Conservation (phyloP, 2,888 invertebrate species). For the Drosophila nr. perissopoda region DNA sequence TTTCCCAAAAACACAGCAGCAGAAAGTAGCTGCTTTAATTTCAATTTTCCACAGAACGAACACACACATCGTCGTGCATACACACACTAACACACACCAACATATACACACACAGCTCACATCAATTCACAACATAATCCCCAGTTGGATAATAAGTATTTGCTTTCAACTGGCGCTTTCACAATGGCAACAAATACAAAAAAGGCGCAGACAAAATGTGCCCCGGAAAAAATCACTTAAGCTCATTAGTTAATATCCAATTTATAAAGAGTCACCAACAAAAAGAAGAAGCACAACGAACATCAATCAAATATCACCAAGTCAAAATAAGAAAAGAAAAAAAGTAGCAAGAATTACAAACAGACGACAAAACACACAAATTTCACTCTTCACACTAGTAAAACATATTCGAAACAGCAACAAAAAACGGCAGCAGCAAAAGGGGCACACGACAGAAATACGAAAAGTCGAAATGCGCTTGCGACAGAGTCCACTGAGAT, state of each 20-base stretch:
- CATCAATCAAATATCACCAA: slow-evolving; percentile 72
- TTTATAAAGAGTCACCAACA: slow-evolving; percentile 61
- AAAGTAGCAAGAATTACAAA: not conserved
- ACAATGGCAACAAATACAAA: slow-evolving; percentile 28
- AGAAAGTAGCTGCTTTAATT: slow-evolving; percentile 33
- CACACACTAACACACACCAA: not conserved
- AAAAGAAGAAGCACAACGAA: slow-evolving; percentile 45
- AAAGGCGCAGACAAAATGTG: slow-evolving; percentile 31
- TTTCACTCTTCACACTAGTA: slow-evolving; percentile 75
- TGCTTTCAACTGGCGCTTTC: slow-evolving; percentile 62
- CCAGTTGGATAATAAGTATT: slow-evolving; percentile 27
- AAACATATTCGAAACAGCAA: slow-evolving; percentile 63
- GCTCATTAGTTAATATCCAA: slow-evolving; percentile 80
- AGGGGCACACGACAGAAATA: slow-evolving; percentile 59
- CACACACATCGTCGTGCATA: slow-evolving; percentile 40
- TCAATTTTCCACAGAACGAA: slow-evolving; percentile 46
- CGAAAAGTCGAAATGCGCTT: slow-evolving; percentile 50
- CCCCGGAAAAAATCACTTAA: slow-evolving; percentile 64
- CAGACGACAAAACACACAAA: slow-evolving; percentile 34
- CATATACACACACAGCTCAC: not conserved
- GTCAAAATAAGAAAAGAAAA: slow-evolving; percentile 1
- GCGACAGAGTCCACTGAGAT: slow-evolving; percentile 33
- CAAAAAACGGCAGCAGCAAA: slow-evolving; percentile 3
- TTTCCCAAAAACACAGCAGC: slow-evolving; percentile 24
- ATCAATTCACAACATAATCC: slow-evolving; percentile 1